Evolutionary conservation across 2,113 vertebrate species (phyloP), one percentile per base, ranked within the genome.

Genomic region (Grus americana): DNA sequence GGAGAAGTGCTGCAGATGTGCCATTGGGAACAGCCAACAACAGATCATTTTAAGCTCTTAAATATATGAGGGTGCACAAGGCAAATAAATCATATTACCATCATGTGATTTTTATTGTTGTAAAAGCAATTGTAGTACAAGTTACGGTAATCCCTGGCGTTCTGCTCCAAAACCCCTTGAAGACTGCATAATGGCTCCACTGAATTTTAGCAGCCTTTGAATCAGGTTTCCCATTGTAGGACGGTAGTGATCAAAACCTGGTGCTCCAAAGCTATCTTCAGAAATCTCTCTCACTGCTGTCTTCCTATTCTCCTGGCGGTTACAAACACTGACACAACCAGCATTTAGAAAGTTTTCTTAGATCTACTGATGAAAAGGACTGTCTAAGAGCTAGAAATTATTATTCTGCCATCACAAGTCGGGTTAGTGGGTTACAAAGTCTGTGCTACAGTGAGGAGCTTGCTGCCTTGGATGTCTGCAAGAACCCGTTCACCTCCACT

Each of bases 401-500:
- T 67, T 83, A 44, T 93, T 88, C 61, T 92, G 30, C 76, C 36
- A 30, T 87, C 61, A 3, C 17, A 55, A 8, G 76, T 92, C 86
- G 81, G 93, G 92, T 96, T 94, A 94, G 79, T 93, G 91, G 90
- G 88, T 94, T 92, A 94, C 50, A 30, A 54, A 92, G 76, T 34
- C 65, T 89, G 65, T 82, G 62, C 71, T 80, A 3, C 38, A 30
- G 57, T 23, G 36, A 93, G 86, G 63, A 87, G 46, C 59, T 90
- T 59, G 50, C 46, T 89, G 79, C 46, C 34, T 75, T 78, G 63
- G 44, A 74, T 80, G 65, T 38, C 57, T 91, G 72, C 30, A 52
- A 24, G 79, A 93, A 73, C 50, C n/a, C 50, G 6, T 84, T 94
- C 40, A 14, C 40, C 27, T 88, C 57, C 23, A 6, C 36, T 67